Evolutionary conservation across 2,888 invertebrate genomes (phyloP).

Genomic region (Argynnis bischoffii): DNA sequence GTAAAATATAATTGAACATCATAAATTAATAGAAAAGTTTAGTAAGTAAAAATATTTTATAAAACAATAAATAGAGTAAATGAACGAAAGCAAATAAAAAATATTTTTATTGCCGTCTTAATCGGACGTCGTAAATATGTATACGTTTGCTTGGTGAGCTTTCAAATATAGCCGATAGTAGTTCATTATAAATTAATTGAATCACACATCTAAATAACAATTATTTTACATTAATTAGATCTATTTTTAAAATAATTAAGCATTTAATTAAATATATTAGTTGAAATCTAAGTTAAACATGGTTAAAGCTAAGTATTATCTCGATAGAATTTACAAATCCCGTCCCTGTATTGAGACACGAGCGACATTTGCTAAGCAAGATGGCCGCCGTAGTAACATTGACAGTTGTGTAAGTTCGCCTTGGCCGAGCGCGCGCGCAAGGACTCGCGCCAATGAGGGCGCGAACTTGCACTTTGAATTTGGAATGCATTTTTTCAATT

Average conservation of each 20-base stretch:
- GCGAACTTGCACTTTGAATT: slow-evolving; percentile 54
- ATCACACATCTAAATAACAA: no score
- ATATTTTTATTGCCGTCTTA: no score
- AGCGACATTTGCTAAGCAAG: slow-evolving; percentile 52
- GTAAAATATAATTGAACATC: no score
- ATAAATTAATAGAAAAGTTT: no score
- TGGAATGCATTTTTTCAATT: slow-evolving; percentile 26
- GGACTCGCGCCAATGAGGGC: slow-evolving; percentile 61
- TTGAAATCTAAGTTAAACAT: neutral
- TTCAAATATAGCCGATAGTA: no score
- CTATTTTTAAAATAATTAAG: neutral
- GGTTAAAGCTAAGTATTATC: neutral
- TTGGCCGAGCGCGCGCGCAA: slow-evolving; percentile 69
- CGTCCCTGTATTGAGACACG: slow-evolving; percentile 18
- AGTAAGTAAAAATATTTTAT: no score
- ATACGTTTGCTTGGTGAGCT: no score
- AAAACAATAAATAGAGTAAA: no score
- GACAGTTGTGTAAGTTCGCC: slow-evolving; percentile 68
- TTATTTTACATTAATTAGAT: neutral
- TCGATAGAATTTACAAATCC: slow-evolving; percentile 8
- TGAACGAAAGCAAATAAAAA: no score
- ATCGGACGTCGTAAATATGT: no score
- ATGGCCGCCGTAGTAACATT: slow-evolving; percentile 74
- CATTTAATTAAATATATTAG: neutral
- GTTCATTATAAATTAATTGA: no score